Evolutionary conservation across 2,113 vertebrate species (phyloP), one percentile per base, ranked within the genome.

Genomic region (Australoheros scitulus): DNA sequence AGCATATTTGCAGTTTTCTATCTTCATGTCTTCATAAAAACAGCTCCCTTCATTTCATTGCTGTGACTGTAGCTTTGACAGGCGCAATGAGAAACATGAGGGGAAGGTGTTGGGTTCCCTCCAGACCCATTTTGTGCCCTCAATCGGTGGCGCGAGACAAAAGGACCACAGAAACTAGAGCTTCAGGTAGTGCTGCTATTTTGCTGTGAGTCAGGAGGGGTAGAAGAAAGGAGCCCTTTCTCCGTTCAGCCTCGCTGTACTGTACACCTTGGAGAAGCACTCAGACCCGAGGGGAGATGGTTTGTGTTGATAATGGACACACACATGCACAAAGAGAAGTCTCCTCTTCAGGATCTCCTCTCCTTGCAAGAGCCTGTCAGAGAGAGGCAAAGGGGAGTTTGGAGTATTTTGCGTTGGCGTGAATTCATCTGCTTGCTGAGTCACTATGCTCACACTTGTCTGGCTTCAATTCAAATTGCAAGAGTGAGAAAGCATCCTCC

Each of bases 161-260:
- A 95, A 94, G 93, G 61, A 79, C 76, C 89, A 91, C 91, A 92
- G 95, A 95, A 95, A 96, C 89, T 89, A 88, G 94, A 96, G 87
- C 88, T 89, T 7, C 55, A 61, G 88, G 90, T 90, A 90, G 88
- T 63, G 76, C 86, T 92, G 84, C 89, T 89, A 91, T 91, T 88
- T 89, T 76, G 82, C 92, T 59, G 74, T 75, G 76, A 92, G 79
- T 86, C 84, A 85, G 77, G 81, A 77, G n/a, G 65, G 74, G 59
- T 3, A 68, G 83, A 94, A 95, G 92, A 96, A 95, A 94, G 82
- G 91, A 90, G 80, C 87, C 88, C 93, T 95, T 96, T 94, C 92
- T 93, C 85, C 75, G 79, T 76, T 59, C 79, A 43, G 83, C 77
- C 81, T 74, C 83, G 70, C 90, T 82, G 88, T 91, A 91, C 88